Base-by-base conservation (phyloP, 2,113 vertebrate species). In the Neopipo cinnamomea region DNA sequence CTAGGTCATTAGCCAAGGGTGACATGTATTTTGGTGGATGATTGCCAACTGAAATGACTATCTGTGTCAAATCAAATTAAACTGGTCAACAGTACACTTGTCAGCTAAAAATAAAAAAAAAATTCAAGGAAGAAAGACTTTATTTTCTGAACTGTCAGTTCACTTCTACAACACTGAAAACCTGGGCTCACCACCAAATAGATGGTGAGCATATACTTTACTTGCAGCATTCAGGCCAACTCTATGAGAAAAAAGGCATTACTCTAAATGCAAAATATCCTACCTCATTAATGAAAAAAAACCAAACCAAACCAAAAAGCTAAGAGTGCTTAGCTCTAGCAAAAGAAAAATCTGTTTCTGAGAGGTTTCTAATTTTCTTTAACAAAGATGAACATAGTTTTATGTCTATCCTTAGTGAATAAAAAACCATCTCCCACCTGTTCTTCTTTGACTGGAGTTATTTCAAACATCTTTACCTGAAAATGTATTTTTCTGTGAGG, bases 31-130 rank as follows among this genome's bases (percentile, higher is more conserved):
- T 91, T 67, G 59, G 90, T 61, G 66, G 79, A 71, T 73, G 79
- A 88, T 81, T 84, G 85, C 82, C 95, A 92, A 39, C 75, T 81
- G 85, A 91, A 84, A 88, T 61, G 90, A 59, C 72, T 88, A 65
- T 37, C 42, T 86, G 35, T 88, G 95, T 93, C 93, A 96, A 77
- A 89, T 84, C 39, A 84, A 70, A 93, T 74, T 33, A 91, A 93
- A 90, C 39, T 52, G 55, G 47, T 44, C 61, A 67, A 84, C 90
- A 89, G 79, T 73, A 68, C 52, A 35, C 65, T 63, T 95, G 92
- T 88, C 90, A 90, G 49, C 50, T 68, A 31, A 88, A 81, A 84
- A 58, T 8, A 67, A 53, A 53, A 27, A 41, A 20, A 81, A 46
- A 44, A 71, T 49, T 35, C n/a, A 44, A 62, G 56, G 25, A 90